Conservation (phyloP, 2,888 invertebrate genomes). For the Eumacrocentrus americanus region DNA sequence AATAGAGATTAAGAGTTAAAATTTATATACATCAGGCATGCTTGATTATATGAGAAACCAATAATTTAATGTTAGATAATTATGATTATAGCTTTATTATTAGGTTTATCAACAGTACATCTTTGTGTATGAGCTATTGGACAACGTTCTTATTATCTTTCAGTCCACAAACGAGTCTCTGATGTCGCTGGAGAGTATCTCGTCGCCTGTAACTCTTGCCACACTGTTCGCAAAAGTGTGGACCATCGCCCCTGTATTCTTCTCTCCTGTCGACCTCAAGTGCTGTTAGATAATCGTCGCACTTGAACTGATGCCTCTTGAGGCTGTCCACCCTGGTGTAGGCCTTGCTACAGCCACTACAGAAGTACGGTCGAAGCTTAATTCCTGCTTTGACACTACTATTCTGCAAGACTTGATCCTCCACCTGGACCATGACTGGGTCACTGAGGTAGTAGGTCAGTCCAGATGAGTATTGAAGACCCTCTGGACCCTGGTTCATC, state of each 20-base stretch:
- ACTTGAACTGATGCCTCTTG: constrained; percentile 50
- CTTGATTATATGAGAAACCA: too few relatives aligned
- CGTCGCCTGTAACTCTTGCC: constrained; percentile 56
- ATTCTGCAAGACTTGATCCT: constrained; percentile 26
- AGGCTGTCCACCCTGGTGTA: constrained; percentile 58
- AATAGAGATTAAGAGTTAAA: constrained; percentile 19
- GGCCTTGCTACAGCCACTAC: constrained; percentile 55
- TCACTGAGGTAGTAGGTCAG: constrained; percentile 32
- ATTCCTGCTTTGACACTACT: background rate
- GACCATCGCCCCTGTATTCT: constrained; percentile 27
- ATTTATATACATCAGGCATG: background rate
- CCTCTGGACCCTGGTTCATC: background rate
- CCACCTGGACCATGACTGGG: constrained; percentile 36
- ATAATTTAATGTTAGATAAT: too few relatives aligned
- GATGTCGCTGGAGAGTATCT: constrained; percentile 54
- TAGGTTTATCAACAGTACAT: background rate
- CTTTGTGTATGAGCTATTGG: constrained; percentile 10
- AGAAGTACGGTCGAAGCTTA: constrained; percentile 43
- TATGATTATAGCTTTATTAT: background rate
- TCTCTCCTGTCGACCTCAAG: constrained; percentile 26
- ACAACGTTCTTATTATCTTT: constrained; percentile 30
- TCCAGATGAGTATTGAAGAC: constrained; percentile 31
- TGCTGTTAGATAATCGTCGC: constrained; percentile 30
- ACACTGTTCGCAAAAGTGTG: constrained; percentile 51
- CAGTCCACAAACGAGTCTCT: constrained; percentile 56